Conservation (phyloP, 2,113 vertebrate species). For the Maccullochella peelii region DNA sequence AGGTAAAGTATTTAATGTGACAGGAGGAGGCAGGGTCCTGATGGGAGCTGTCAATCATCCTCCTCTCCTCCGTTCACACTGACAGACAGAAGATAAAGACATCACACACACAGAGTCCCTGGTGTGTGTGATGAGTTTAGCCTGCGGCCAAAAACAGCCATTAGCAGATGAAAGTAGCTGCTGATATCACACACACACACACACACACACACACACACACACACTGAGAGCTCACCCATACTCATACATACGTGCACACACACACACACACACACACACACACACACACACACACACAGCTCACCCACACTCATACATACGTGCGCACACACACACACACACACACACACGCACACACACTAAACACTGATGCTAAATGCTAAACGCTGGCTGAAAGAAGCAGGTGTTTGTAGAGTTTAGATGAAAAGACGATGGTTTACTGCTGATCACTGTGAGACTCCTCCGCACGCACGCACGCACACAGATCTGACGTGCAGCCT, state of each 20-base stretch:
- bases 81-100: constrained; percentile 34
- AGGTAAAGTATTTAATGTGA: constrained; percentile 65
- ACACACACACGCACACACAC: constrained; percentile 24
- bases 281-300: constrained; percentile 24
- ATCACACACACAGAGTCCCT: constrained; percentile 16
- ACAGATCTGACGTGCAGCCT: too few species aligned
- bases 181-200: constrained; percentile 53
- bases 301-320: too few species aligned
- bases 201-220: constrained; percentile 21
- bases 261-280: constrained; percentile 27
- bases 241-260: too few species aligned
- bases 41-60: constrained; percentile 73
- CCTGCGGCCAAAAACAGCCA: constrained; percentile 74
- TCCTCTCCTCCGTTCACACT: not conserved
- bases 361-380: constrained; percentile 59
- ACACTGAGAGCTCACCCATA: too few species aligned
- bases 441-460: constrained; percentile 27
- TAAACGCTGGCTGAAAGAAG: constrained; percentile 61
- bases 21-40: constrained; percentile 50
- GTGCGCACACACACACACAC: constrained; percentile 26
- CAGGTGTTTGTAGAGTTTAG: constrained; percentile 66
- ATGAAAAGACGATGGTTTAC: constrained; percentile 41
- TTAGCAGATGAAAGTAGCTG: constrained; percentile 74
- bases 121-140: constrained; percentile 62
- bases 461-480: constrained; percentile 1